Evolutionary conservation across 2,797 vertebrate genomes (phyloP).

Genomic region (Enteromius treurensis): DNA sequence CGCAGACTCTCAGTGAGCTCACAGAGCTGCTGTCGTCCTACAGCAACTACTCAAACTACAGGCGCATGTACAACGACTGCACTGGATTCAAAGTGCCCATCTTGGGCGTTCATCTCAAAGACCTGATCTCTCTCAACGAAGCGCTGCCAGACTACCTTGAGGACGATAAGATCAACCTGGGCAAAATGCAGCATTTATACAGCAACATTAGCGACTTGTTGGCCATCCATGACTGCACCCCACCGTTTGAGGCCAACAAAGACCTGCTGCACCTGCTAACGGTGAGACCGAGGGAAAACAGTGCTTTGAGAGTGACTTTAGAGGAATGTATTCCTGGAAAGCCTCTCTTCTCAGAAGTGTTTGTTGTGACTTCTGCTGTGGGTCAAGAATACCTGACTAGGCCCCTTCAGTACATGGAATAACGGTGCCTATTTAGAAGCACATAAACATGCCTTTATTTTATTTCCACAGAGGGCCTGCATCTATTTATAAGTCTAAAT

Average conservation of each 20-base stretch:
- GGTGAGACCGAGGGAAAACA: constrained; percentile 66
- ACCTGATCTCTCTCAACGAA: constrained; percentile 88
- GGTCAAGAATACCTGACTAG: constrained; percentile 26
- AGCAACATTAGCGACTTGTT: constrained; percentile 86
- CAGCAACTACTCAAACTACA: constrained; percentile 89
- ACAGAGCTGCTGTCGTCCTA: constrained; percentile 86
- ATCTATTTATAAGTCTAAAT: constrained; percentile 13
- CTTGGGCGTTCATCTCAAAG: constrained; percentile 90
- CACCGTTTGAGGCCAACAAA: constrained; percentile 85
- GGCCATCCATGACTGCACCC: constrained; percentile 77
- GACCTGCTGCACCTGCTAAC: constrained; percentile 90
- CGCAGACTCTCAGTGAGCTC: constrained; percentile 86
- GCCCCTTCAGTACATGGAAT: constrained; percentile 14
- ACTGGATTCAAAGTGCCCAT: constrained; percentile 88
- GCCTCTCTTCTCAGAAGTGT: constrained; percentile 46
- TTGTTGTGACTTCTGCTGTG: constrained; percentile 43
- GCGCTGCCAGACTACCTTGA: constrained; percentile 84
- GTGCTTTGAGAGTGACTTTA: not conserved
- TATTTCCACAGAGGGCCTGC: not conserved
- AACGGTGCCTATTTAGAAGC: constrained; percentile 30
- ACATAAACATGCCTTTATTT: not conserved
- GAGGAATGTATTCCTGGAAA: constrained; percentile 3
- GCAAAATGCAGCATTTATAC: constrained; percentile 89
- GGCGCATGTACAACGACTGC: constrained; percentile 84
- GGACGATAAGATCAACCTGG: constrained; percentile 86